Base-by-base conservation (phyloP, 2,888 invertebrate species). In the Dasysyrphus albostriatus region DNA sequence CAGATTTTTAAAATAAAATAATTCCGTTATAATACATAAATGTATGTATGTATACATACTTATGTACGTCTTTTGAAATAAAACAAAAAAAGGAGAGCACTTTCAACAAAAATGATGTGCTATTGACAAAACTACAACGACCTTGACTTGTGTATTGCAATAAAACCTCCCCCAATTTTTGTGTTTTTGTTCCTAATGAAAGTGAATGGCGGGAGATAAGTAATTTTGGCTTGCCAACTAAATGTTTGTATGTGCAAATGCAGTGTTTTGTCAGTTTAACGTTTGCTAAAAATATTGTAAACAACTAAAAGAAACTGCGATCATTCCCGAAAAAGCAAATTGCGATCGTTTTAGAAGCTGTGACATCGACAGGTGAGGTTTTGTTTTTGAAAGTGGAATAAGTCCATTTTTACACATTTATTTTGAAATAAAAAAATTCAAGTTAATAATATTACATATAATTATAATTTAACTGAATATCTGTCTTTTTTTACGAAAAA, bases 91-190 rank as follows among this genome's bases (percentile, higher is more conserved):
- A 77, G 61, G 49, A 59, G 51, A 32, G 0, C 49, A 47, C 16
- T 32, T 37, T 10, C 24, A 24, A 24, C 24, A 24, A 24, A 24
- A 3, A 24, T 1, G 24, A 24, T 32, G 7, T 32, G 7, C 5
- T 32, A 6, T 32, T 69, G 24, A 29, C 49, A 80, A 74, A 65
- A 80, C 56, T 69, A 16, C 37, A 54, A 69, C 63, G 63, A 72
- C 70, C 54, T 76, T 76, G 70, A 6, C 10, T 32, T 24, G 5
- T 54, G 3, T 61, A 37, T 10, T 16, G 29, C 29, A 32, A 47
- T 10, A 69, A 69, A 69, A 69, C 37, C 37, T 54, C 54, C 49
- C 49, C 34, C 14, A 16, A 12, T 19, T 29, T 44, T 7, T 19
- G 3, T 49, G 5, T 14, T 34, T 34, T 12, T 24, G 4, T 19